These are phyloP conservation scores for Blomia tropicalis DNA, from an alignment of 2,888 invertebrate genomes.

Conservation along the genomic window DNA sequence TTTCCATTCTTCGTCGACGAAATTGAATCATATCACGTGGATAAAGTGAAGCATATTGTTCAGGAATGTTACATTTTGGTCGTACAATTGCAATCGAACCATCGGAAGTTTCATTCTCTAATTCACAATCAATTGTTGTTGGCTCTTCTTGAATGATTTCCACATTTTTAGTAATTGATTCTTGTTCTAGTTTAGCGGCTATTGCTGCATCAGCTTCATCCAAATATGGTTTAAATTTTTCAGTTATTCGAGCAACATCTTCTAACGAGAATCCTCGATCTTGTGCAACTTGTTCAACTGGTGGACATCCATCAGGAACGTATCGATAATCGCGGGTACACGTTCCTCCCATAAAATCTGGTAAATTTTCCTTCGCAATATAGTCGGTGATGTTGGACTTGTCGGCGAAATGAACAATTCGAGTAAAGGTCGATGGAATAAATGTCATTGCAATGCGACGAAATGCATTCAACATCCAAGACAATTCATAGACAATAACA, in stretches of 20 bases:
- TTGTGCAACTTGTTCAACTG: conserved; percentile 14
- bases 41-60: not conserved
- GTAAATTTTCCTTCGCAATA: conserved; percentile 22
- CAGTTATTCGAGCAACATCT: conserved; percentile 9
- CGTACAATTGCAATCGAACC: not conserved
- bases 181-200: not conserved
- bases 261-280: conserved; percentile 16
- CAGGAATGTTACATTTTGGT: not conserved
- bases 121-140: not conserved
- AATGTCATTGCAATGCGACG: conserved; percentile 18
- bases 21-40: not conserved
- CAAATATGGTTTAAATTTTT: conserved; percentile 17
- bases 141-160: not conserved
- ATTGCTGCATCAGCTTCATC: conserved; percentile 22
- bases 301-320: conserved; percentile 13
- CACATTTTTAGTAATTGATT: not conserved
- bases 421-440: conserved; percentile 11
- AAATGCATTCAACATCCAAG: conserved; percentile 26
- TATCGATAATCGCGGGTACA: conserved; percentile 24
- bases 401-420: conserved; percentile 20
- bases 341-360: conserved; percentile 24
- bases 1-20: not conserved
- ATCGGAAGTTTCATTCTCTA: not conserved
- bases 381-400: conserved; percentile 17
- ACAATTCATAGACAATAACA: conserved; percentile 24